A percentile compares a stretch with the other conserved stretches of the same genome.
phyloP scores from a whole-genome alignment of 92 coral and sea anemone genomes.

The Actinernus sp. region DNA sequence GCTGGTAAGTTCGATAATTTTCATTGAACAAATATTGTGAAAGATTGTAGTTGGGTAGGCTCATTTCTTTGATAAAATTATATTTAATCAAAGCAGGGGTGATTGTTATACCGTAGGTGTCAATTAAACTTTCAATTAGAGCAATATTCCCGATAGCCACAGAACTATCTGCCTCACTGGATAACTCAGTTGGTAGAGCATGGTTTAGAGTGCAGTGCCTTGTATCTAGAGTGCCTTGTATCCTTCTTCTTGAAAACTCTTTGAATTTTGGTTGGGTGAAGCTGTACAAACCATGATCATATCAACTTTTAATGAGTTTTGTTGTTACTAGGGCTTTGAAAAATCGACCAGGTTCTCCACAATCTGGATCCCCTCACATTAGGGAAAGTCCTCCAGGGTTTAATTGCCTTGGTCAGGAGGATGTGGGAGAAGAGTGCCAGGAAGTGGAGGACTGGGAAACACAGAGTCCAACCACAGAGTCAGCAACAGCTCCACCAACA shows the following conservation, averaged over 20 bases:
- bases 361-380: slow-evolving; percentile 17
- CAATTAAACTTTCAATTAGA: too few relatives aligned
- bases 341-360: slow-evolving; percentile 6
- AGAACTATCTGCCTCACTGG: too few relatives aligned
- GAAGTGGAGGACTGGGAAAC: slow-evolving; percentile 38
- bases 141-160: too few relatives aligned
- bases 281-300: neutral
- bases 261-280: neutral
- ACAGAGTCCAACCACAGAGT: neutral
- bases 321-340: slow-evolving; percentile 11
- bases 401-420: slow-evolving; percentile 13
- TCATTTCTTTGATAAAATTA: too few relatives aligned
- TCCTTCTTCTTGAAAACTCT: too few relatives aligned
- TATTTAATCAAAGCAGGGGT: too few relatives aligned
- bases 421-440: slow-evolving; percentile 1
- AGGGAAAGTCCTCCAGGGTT: slow-evolving; percentile 24
- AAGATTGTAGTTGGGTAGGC: too few relatives aligned
- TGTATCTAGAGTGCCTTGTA: too few relatives aligned
- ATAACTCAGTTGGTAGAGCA: too few relatives aligned
- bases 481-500: slow-evolving; percentile 1
- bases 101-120: too few relatives aligned
- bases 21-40: too few relatives aligned
- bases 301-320: neutral
- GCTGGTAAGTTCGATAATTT: slow-evolving; percentile 20
- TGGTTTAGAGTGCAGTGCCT: too few relatives aligned